These are phyloP conservation scores for Dermatophagoides farinae DNA, from an alignment of 1,140 invertebrate genomes.

Conservation along the genomic window DNA sequence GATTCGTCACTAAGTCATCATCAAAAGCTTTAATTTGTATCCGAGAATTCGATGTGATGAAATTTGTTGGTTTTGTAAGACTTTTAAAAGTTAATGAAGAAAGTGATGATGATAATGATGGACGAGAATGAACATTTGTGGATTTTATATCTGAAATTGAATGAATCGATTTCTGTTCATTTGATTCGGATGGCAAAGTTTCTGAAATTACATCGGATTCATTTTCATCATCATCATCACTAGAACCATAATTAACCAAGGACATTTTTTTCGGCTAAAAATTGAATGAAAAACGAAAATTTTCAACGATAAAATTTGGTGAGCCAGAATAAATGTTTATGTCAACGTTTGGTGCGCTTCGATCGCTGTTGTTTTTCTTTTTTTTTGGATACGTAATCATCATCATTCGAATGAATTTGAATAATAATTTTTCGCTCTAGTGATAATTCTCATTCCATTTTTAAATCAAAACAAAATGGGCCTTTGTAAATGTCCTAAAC, in stretches of 20 bases:
- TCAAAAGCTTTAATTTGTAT: conserved; percentile 3
- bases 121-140: not conserved
- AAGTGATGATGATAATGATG: not conserved
- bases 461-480: conserved; percentile 43
- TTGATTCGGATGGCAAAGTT: not conserved
- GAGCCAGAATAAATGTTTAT: not conserved
- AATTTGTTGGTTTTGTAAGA: conserved; percentile 8
- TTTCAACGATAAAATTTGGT: not conserved
- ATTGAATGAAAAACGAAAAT: not conserved
- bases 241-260: conserved; percentile 6
- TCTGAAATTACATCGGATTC: not conserved
- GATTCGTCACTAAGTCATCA: not conserved
- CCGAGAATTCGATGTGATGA: not conserved
- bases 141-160: not conserved
- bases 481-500: conserved; percentile 88
- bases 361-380: too few species aligned
- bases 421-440: not conserved
- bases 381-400: not conserved
- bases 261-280: not conserved
- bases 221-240: conserved; percentile 9
- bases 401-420: too few species aligned
- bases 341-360: too few species aligned
- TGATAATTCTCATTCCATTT: not conserved
- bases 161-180: not conserved
- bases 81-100: not conserved